phyloP scores from a whole-genome alignment of 2,797 vertebrate genomes.

The Urosaurus nigricauda region DNA sequence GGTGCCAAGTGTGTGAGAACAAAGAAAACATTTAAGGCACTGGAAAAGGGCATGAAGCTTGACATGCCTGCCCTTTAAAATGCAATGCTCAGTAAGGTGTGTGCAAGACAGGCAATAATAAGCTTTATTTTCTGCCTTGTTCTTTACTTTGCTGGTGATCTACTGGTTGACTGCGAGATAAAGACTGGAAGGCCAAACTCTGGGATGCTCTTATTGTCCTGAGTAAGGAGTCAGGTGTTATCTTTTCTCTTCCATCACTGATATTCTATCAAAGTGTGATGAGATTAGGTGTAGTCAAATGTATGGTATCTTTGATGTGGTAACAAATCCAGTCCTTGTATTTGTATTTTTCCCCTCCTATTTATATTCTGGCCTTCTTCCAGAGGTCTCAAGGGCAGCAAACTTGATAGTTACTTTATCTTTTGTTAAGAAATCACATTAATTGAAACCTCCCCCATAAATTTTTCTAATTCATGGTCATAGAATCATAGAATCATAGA shows the following conservation, averaged over 20 bases:
- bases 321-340: neutral
- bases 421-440: neutral
- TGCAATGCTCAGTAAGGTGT: slow-evolving; percentile 34
- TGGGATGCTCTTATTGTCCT: neutral
- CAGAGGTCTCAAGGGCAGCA: neutral
- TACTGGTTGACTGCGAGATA: neutral
- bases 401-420: neutral
- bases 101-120: neutral
- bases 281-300: neutral
- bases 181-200: neutral
- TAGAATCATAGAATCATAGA: no score
- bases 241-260: neutral
- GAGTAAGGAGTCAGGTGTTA: neutral
- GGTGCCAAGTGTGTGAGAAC: slow-evolving; percentile 17
- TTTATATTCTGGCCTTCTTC: neutral
- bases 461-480: neutral
- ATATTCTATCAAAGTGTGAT: slow-evolving; percentile 15
- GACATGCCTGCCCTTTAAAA: slow-evolving; percentile 42
- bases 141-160: neutral
- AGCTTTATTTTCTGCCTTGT: slow-evolving; percentile 16
- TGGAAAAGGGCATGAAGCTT: slow-evolving; percentile 24
- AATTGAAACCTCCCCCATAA: neutral
- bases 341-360: neutral
- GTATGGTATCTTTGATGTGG: neutral
- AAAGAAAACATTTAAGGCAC: slow-evolving; percentile 45